Conservation (phyloP, 1,140 invertebrate species). For the Proctacanthus coquilletti region DNA sequence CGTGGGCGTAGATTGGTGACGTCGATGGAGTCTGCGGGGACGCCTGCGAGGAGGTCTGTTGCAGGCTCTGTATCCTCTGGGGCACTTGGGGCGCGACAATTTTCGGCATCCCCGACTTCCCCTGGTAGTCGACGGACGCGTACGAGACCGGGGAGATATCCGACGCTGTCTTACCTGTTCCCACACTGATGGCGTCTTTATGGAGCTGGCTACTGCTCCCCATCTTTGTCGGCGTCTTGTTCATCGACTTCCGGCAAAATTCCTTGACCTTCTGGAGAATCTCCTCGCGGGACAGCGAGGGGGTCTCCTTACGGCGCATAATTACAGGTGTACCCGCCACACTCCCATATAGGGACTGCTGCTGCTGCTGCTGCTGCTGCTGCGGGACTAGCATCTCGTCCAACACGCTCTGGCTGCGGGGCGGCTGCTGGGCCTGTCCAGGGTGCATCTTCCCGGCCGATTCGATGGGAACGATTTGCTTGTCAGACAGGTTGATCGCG, state of each 20-base stretch:
- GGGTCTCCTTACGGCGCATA: slow-evolving; percentile 11
- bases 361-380: slow-evolving; percentile 2
- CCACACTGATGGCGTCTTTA: slow-evolving; percentile 15
- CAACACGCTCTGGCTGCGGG: slow-evolving; percentile 21
- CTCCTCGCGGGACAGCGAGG: slow-evolving; percentile 21
- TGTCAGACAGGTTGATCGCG: neutral
- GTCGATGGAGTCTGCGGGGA: slow-evolving; percentile 4
- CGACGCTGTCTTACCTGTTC: slow-evolving; percentile 5
- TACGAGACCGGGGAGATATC: slow-evolving; percentile 27
- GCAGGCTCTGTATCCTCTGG: slow-evolving; percentile 21
- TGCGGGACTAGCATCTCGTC: slow-evolving; percentile 13
- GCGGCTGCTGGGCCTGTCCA: slow-evolving; percentile 3
- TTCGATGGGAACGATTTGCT: neutral
- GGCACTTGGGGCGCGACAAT: slow-evolving; percentile 18
- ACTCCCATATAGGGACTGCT: slow-evolving; percentile 12
- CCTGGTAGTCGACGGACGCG: slow-evolving; percentile 18
- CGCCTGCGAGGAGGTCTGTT: slow-evolving; percentile 5
- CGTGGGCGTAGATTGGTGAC: slow-evolving; percentile 24
- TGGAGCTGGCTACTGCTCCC: slow-evolving; percentile 3
- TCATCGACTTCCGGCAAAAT: slow-evolving; percentile 26
- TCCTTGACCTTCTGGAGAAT: slow-evolving; percentile 27
- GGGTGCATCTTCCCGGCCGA: neutral
- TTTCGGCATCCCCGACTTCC: slow-evolving; percentile 3
- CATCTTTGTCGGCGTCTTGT: slow-evolving; percentile 10
- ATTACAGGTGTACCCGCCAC: slow-evolving; percentile 16